phyloP scores from a whole-genome alignment of 2,888 invertebrate species.

The Apotomis turbidana region DNA sequence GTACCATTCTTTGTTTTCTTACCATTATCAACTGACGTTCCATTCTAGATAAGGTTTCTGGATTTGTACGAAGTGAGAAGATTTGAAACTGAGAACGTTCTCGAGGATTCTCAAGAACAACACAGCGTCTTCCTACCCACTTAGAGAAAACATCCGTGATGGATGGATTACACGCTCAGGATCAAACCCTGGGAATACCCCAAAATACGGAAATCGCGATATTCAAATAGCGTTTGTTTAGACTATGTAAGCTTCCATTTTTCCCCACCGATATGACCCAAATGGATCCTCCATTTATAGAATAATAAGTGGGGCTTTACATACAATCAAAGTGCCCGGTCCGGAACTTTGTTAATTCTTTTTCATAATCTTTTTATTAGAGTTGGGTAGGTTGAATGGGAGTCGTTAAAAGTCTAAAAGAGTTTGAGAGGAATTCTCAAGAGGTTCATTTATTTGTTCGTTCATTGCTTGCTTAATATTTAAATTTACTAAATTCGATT shows the following conservation, averaged over 20 bases:
- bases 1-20: no score
- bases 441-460: conserved; percentile 70
- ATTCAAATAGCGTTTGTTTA: conserved; percentile 59
- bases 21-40: no score
- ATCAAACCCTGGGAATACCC: conserved; percentile 31
- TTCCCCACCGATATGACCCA: conserved; percentile 49
- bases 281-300: conserved; percentile 61
- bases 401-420: conserved; percentile 75
- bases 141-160: not conserved
- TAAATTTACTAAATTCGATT: conserved; percentile 54
- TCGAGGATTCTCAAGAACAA: not conserved
- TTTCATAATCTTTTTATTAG: conserved; percentile 76
- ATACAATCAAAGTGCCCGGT: conserved; percentile 63
- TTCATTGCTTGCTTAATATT: conserved; percentile 71
- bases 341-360: conserved; percentile 66
- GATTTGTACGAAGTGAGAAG: no score
- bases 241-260: conserved; percentile 55
- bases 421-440: conserved; percentile 64
- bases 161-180: not conserved
- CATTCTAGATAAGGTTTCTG: no score
- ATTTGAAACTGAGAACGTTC: no score
- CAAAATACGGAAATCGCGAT: conserved; percentile 50
- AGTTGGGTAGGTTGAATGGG: conserved; percentile 72
- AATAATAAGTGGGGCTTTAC: conserved; percentile 71
- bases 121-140: not conserved